phyloP scores from a whole-genome alignment of 1,140 invertebrate species.

The Cotesia glomerata region DNA sequence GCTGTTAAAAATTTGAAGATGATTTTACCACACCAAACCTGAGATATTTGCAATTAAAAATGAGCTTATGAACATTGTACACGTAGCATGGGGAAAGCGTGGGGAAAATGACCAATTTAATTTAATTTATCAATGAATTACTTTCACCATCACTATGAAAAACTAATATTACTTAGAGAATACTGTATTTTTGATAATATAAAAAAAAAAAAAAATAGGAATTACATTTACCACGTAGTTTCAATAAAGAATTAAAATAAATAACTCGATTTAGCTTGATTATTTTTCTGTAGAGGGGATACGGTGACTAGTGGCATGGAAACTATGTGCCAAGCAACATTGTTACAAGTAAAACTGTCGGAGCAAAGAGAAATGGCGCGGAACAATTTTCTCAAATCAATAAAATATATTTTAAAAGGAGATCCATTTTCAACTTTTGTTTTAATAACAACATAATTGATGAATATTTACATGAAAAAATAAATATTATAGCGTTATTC shows the following conservation, averaged over 20 bases:
- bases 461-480: too few species aligned
- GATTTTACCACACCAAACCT: too few species aligned
- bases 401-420: too few species aligned
- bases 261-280: constrained; percentile 1
- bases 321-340: constrained; percentile 11
- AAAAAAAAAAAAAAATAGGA: neutral
- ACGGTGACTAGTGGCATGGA: neutral
- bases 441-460: too few species aligned
- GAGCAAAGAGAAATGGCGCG: neutral
- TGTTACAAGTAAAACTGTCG: neutral
- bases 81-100: constrained; percentile 4
- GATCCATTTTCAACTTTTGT: too few species aligned
- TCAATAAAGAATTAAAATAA: constrained; percentile 6
- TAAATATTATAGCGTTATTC: too few species aligned
- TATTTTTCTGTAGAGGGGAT: constrained; percentile 5
- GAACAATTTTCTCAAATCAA: too few species aligned
- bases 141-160: constrained; percentile 6
- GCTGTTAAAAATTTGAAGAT: too few species aligned
- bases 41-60: constrained; percentile 15
- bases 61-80: constrained; percentile 4
- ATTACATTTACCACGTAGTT: constrained; percentile 4
- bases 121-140: neutral
- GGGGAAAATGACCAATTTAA: constrained; percentile 1
- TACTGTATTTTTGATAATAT: neutral
- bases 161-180: constrained; percentile 4